Conservation (phyloP, 2,888 invertebrate species). For the Ichneumon xanthorius region DNA sequence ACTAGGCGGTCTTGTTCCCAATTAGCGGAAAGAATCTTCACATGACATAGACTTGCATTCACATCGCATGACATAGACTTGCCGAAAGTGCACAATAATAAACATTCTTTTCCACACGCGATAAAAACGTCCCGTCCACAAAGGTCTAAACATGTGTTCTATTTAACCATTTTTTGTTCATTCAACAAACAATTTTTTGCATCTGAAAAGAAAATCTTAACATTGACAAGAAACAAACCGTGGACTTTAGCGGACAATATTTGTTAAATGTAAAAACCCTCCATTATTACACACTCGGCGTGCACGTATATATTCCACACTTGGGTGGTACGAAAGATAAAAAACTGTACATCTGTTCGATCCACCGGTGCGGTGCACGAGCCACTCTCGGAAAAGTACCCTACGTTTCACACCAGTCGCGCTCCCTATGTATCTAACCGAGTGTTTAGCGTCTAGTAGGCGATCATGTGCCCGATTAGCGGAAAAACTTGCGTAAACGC, state of each 20-base stretch:
- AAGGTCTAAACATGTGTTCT: not conserved
- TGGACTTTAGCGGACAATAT: not conserved
- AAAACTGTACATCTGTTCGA: not conserved
- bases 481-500: conserved; percentile 79
- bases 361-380: conserved; percentile 18
- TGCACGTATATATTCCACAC: not conserved
- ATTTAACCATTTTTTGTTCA: not conserved
- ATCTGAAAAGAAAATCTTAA: not conserved
- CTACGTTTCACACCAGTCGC: conserved; percentile 31
- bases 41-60: not conserved
- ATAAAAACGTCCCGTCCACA: not conserved
- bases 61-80: not conserved
- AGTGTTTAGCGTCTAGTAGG: conserved; percentile 77
- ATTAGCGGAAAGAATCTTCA: conserved; percentile 75
- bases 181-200: not conserved
- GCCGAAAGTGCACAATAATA: not conserved
- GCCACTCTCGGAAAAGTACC: conserved; percentile 40
- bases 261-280: not conserved
- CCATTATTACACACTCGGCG: not conserved
- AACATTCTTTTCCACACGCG: not conserved
- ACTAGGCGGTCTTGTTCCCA: conserved; percentile 79
- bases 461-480: conserved; percentile 80
- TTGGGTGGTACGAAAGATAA: not conserved
- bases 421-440: conserved; percentile 21
- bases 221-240: not conserved